Evolutionary conservation across 2,888 invertebrate genomes (phyloP).

Genomic region (Drosophila multiciliata): DNA sequence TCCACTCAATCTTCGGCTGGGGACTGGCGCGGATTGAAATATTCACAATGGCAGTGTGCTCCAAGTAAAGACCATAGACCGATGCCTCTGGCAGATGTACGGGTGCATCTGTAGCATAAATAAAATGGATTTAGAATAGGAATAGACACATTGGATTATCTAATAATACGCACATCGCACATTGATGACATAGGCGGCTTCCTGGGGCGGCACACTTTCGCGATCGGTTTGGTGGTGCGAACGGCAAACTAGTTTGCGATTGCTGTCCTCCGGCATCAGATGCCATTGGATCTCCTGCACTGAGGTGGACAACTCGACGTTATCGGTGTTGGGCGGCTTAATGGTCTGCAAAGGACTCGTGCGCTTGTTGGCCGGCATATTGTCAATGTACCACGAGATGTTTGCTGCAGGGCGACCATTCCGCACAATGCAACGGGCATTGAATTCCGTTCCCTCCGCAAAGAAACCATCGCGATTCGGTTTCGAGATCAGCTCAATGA

Average conservation of each 20-base stretch:
- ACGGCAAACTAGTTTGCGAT: slow-evolving; percentile 88
- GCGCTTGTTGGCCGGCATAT: slow-evolving; percentile 87
- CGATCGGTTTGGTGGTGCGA: slow-evolving; percentile 87
- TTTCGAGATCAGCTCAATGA: slow-evolving; percentile 76
- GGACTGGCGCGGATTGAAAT: slow-evolving; percentile 91
- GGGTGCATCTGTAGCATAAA: slow-evolving; percentile 87
- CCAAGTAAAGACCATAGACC: slow-evolving; percentile 91
- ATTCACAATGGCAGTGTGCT: slow-evolving; percentile 89
- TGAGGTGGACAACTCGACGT: slow-evolving; percentile 88
- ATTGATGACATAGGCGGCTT: slow-evolving; percentile 84
- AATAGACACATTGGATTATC: neutral
- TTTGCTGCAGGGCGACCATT: slow-evolving; percentile 91
- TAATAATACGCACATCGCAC: slow-evolving; percentile 87
- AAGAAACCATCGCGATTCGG: slow-evolving; percentile 81
- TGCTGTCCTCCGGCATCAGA: slow-evolving; percentile 88
- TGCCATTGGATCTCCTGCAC: slow-evolving; percentile 88
- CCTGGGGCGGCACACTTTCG: slow-evolving; percentile 80
- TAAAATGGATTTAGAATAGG: neutral
- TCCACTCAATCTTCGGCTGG: slow-evolving; percentile 89
- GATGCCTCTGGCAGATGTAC: slow-evolving; percentile 87
- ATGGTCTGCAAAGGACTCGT: slow-evolving; percentile 86
- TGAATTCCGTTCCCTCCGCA: slow-evolving; percentile 87
- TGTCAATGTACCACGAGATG: slow-evolving; percentile 90
- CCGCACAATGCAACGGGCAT: slow-evolving; percentile 89
- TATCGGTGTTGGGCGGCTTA: slow-evolving; percentile 85